These are phyloP conservation scores for Eonycteris spelaea DNA, from an alignment of 2,113 vertebrate species.

Conservation along the genomic window DNA sequence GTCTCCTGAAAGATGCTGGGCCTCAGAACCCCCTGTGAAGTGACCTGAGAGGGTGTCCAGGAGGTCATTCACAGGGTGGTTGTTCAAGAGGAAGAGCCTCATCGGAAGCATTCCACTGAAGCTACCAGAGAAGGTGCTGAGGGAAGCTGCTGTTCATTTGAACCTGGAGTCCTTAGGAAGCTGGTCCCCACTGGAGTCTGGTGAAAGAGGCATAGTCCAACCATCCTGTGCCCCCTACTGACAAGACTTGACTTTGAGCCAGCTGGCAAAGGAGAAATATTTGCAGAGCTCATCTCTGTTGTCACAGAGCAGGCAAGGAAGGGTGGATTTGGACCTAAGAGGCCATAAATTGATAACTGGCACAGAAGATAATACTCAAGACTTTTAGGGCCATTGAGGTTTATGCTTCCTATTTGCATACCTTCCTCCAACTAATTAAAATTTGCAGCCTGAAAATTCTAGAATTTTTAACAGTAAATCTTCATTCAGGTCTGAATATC, in stretches of 20 bases:
- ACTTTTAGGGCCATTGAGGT: background rate
- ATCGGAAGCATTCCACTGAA: fast-evolving
- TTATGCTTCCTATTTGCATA: background rate
- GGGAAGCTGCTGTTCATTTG: too few relatives aligned
- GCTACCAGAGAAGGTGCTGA: background rate
- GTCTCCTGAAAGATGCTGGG: background rate
- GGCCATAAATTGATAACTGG: background rate
- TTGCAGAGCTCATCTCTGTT: background rate
- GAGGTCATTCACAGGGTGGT: background rate
- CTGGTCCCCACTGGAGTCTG: background rate
- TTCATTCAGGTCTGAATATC: background rate
- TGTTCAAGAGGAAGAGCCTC: background rate
- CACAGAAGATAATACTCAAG: background rate
- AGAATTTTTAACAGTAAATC: background rate
- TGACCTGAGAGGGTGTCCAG: background rate
- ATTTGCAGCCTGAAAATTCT: background rate
- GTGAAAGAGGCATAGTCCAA: background rate
- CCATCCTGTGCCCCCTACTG: background rate
- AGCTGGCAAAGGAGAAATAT: background rate
- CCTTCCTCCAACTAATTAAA: background rate
- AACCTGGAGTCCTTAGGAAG: background rate
- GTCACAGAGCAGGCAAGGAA: background rate
- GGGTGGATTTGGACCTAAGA: background rate
- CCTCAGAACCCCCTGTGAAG: background rate
- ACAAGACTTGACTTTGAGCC: background rate